Base-by-base conservation (phyloP, 2,113 vertebrate species). In the Ibidorhyncha struthersii region DNA sequence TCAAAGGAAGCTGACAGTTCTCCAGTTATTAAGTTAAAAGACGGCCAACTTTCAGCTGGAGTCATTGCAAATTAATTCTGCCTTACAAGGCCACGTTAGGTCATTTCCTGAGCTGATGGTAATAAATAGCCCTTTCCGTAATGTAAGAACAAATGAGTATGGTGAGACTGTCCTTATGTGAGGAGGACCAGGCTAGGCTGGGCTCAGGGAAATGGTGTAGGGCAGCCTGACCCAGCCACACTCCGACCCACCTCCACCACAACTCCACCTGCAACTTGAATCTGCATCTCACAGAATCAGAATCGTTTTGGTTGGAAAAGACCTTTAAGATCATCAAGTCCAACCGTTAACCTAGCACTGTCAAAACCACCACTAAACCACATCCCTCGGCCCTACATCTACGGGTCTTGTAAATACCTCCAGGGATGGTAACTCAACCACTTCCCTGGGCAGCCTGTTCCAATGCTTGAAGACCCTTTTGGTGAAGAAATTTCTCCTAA, bases 61-160 rank as follows among this genome's bases (percentile, higher is more conserved):
- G 95, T 97, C 96, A 90, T 32, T 96, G 96, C 91, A 98, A 98
- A 98, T 98, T 97, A 98, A 98, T 98, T 98, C 96, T 97, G 95
- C 95, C 97, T 98, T 97, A 96, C 89, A 96, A 97, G 96, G 97
- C 93, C 92, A 96, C 84, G 84, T 78, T 74, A 97, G 97, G 96
- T 98, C 96, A 98, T 97, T 98, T 98, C 97, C 97, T 97, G 95
- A 96, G 96, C 81, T 67, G 76, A 93, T 89, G 87, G 96, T 86
- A 98, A 98, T 97, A 98, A 98, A 98, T 94, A 98, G 96, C 47
- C 86, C 77, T 94, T 96, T 97, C 97, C 83, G 0, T 96, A 95
- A 95, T 78, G 86, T 78, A 96, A 94, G 96, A 95, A 97, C 92
- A 97, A 97, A 96, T 85, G 49, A 96, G 17, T 20, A 32, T 11